Conservation (phyloP, 2,888 invertebrate species). For the Lycaena phlaeas region DNA sequence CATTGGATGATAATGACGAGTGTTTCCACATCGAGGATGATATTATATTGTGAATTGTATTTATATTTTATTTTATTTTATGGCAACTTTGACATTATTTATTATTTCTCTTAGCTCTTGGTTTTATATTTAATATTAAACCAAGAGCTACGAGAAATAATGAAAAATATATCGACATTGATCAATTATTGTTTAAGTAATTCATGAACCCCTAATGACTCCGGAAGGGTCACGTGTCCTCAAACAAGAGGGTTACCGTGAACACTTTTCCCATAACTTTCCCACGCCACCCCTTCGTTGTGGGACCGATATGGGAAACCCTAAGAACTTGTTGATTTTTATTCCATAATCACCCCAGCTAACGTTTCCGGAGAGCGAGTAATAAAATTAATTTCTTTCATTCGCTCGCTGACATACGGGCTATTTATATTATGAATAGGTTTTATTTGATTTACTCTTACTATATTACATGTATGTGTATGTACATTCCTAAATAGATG, state of each 20-base stretch:
- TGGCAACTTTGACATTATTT: no score
- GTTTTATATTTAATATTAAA: no score
- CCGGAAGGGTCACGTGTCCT: constrained; percentile 59
- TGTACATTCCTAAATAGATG: no score
- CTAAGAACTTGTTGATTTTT: constrained; percentile 51
- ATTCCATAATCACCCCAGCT: constrained; percentile 46
- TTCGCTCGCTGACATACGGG: constrained; percentile 14
- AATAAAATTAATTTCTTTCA: constrained; percentile 24
- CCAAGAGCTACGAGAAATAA: no score
- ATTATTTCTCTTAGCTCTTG: no score
- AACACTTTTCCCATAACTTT: constrained; percentile 52
- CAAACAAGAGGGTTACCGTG: constrained; percentile 44
- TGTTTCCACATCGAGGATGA: no score
- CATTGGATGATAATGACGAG: no score
- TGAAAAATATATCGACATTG: constrained; percentile 12
- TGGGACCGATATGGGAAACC: constrained; percentile 60
- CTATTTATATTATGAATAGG: neutral
- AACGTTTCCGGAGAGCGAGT: constrained; percentile 46
- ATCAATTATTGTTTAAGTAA: constrained; percentile 18
- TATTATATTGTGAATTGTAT: no score
- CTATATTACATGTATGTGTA: no score
- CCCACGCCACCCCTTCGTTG: constrained; percentile 54
- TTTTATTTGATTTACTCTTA: constrained; percentile 1
- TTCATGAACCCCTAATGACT: constrained; percentile 18
- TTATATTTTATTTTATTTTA: no score